Evolutionary conservation across 2,113 vertebrate species (phyloP).

Genomic region (Sula dactylatra): DNA sequence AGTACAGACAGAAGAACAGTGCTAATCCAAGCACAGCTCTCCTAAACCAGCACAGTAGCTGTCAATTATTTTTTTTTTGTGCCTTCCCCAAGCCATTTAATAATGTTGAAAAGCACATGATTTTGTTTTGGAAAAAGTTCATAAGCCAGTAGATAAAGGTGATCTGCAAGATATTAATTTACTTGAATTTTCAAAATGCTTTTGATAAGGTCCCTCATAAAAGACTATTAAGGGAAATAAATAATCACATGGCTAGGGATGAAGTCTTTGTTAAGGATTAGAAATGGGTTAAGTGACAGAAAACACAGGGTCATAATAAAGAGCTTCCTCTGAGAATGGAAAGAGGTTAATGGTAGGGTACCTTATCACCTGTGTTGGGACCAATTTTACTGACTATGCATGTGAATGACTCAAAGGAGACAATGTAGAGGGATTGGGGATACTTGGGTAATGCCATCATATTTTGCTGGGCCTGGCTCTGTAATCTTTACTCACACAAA

Average conservation of each 20-base stretch:
- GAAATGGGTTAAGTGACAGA: constrained; percentile 46
- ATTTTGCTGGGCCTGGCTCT: background rate
- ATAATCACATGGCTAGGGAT: constrained; percentile 19
- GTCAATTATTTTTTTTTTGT: background rate
- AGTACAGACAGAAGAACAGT: constrained; percentile 32
- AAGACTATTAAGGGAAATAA: constrained; percentile 59
- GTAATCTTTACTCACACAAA: background rate
- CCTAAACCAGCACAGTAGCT: constrained; percentile 15
- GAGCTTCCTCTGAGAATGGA: constrained; percentile 1
- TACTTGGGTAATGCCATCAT: background rate
- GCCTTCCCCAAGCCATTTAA: constrained; percentile 29
- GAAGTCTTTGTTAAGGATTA: constrained; percentile 49
- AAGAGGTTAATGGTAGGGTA: constrained; percentile 33
- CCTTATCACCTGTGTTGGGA: background rate
- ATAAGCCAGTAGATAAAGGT: constrained; percentile 58
- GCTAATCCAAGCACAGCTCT: constrained; percentile 33
- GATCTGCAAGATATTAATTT: constrained; percentile 40
- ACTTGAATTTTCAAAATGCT: constrained; percentile 54
- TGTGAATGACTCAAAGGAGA: background rate
- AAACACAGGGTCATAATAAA: constrained; percentile 20
- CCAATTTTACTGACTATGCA: background rate
- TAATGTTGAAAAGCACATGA: constrained; percentile 38
- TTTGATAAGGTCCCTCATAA: constrained; percentile 55
- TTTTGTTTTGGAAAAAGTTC: constrained; percentile 61
- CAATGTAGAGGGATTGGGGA: background rate